Evolutionary conservation across 2,797 vertebrate genomes (phyloP), one percentile per base, ranked within the genome.

Genomic region (Hoplostethus atlanticus): DNA sequence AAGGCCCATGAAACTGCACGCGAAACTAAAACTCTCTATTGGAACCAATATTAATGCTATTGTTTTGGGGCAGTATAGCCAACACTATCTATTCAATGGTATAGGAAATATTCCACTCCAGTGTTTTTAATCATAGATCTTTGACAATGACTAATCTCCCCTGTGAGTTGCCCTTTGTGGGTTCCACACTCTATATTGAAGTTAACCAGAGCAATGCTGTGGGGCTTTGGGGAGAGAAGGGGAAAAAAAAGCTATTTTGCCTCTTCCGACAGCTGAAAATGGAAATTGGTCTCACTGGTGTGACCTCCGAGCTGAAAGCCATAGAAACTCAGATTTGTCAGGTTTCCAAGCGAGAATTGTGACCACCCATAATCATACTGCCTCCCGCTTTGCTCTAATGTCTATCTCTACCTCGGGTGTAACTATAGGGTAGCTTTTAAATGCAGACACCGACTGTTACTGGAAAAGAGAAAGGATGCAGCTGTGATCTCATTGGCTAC

Each of bases 131-230:
- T 79, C 70, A 71, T 58, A 68, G 47, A 65, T 73, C 70, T 75
- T 5, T 83, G 79, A 83, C 80, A 82, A 58, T 71, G 82, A 87
- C 74, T 83, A 71, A 84, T 87, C 68, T 31, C 70, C 62, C n/a
- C 44, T 54, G n/a, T 13, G 5, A 31, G 64, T 52, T 76, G 79
- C 48, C 81, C 84, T 84, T 87, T 82, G 71, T 71, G 70, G 68
- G 50, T 54, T 46, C 52, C 71, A 52, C 70, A 71, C 68, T 31
- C 59, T 17, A n/a, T 66, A 53, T 63, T 6, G 46, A 81, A 56
- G 66, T 75, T 58, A 76, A 52, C 13, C 55, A 68, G 66, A 76
- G 77, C 69, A 76, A 59, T 48, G 59, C 1, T 6, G 51, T 59
- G 42, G 65, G 38, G 77, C 51, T 53, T 57, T 28, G 28, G 28